A percentile compares a stretch with the other conserved stretches of the same genome.
These are phyloP conservation scores for Petaurus breviceps DNA, from an alignment of 2,113 vertebrate species.

Conservation along the genomic window DNA sequence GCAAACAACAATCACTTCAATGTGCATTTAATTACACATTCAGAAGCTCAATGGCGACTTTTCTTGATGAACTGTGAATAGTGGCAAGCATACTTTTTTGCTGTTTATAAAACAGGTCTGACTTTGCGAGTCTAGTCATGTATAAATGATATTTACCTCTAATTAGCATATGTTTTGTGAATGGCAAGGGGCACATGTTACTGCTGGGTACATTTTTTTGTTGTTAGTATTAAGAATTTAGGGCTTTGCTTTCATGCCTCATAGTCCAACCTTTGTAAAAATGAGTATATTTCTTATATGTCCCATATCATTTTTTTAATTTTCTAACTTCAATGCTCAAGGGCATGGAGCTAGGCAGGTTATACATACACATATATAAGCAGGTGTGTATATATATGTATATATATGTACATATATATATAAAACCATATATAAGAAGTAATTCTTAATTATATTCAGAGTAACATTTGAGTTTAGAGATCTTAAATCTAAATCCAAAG, in stretches of 20 bases:
- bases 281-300: slow-evolving; percentile 34
- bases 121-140: slow-evolving; percentile 45
- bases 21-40: accelerated
- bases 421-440: background rate
- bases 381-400: too few relatives aligned
- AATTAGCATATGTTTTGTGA: slow-evolving; percentile 78
- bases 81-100: background rate
- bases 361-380: background rate
- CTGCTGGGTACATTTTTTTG: background rate
- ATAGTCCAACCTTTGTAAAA: background rate
- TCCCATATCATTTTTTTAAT: slow-evolving; percentile 12
- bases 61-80: accelerated
- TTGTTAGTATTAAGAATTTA: slow-evolving; percentile 23
- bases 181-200: slow-evolving; percentile 62
- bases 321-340: background rate
- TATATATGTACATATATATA: too few relatives aligned
- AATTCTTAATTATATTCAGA: slow-evolving; percentile 40
- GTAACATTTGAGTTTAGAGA: slow-evolving; percentile 10
- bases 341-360: slow-evolving; percentile 26
- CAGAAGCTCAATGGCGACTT: background rate
- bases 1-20: accelerated
- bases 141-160: slow-evolving; percentile 69
- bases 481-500: background rate
- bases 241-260: slow-evolving; percentile 35
- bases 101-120: slow-evolving; percentile 17